Conservation (phyloP, 2,888 invertebrate species). For the Callinectes sapidus region DNA sequence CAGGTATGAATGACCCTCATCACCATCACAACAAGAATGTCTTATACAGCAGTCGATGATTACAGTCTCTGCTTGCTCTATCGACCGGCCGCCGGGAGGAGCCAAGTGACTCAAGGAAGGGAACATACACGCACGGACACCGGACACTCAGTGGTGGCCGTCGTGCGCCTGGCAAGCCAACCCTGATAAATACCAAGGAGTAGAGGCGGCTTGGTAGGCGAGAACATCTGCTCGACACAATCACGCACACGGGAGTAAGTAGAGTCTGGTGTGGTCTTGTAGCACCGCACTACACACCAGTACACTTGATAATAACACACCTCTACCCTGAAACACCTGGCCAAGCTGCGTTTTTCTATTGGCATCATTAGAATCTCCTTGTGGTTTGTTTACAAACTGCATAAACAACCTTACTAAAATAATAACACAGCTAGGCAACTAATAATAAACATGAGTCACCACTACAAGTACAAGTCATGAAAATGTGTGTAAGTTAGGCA, state of each 20-base stretch:
- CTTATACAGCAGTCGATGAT: background rate
- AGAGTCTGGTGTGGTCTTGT: background rate
- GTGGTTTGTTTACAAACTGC: too few species aligned
- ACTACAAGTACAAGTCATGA: too few species aligned
- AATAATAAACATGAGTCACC: too few species aligned
- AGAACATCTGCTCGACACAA: background rate
- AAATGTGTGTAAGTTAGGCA: too few species aligned
- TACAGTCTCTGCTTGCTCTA: background rate
- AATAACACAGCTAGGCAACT: too few species aligned
- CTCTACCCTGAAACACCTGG: background rate
- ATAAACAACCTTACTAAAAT: too few species aligned
- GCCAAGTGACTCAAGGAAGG: background rate
- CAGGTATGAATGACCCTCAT: background rate
- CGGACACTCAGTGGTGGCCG: background rate
- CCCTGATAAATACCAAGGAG: constrained; percentile 3
- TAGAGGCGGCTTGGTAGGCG: background rate
- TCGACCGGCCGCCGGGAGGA: background rate
- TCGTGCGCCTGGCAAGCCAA: constrained; percentile 11
- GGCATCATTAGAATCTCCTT: too few species aligned
- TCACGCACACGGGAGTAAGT: background rate
- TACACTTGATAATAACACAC: background rate
- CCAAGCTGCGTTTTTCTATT: background rate
- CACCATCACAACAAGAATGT: background rate
- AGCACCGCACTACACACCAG: background rate
- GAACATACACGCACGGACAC: background rate